Base-by-base conservation (phyloP, 2,113 vertebrate species). In the Toxotes chatareus region DNA sequence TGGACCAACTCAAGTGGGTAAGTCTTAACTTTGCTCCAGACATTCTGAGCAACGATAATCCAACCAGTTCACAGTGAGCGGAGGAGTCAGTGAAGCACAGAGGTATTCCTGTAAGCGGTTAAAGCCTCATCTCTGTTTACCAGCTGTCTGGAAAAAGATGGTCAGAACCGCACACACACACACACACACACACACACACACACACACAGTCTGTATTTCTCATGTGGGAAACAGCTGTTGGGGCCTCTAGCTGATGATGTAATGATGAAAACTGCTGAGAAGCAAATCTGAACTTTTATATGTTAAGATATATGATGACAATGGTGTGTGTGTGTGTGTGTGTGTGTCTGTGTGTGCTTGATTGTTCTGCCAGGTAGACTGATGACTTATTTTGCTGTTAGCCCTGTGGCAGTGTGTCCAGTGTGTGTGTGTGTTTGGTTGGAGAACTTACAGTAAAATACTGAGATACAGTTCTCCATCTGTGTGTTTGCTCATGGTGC, bases 211-310 rank as follows among this genome's bases (percentile, higher is more conserved):
- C 69, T 59, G 34, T 8, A 38, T 73, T 53, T 79, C 60, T 72
- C 64, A 86, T 66, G 61, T 81, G 77, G 70, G 7, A 79, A 88
- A 83, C 88, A 83, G 83, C 73, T 88, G 88, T 72, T 79, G 32
- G 65, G 38, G 57, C 34, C 60, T 81, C 17, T 38, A 27, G 27
- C 27, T 27, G 27, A 27, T 27, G 75, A 76, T 76, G 67, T 69
- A 66, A 74, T 63, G 64, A 34, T 53, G 71, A 46, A 86, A 59
- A 69, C 5, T 7, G 47, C 47, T 19, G 4, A 70, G 19, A 70
- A 82, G 64, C 63, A 13, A 74, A 56, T 72, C 47, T 53, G 62
- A 59, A 44, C 62, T 67, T 32, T 66, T 40, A 10, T 1, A 36
- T 70, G 38, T 8, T 40, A n/a, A 4, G 4, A 1, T 53, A 27